Evolutionary conservation across 2,113 vertebrate species (phyloP).

Genomic region (Phaethornis superciliosus): DNA sequence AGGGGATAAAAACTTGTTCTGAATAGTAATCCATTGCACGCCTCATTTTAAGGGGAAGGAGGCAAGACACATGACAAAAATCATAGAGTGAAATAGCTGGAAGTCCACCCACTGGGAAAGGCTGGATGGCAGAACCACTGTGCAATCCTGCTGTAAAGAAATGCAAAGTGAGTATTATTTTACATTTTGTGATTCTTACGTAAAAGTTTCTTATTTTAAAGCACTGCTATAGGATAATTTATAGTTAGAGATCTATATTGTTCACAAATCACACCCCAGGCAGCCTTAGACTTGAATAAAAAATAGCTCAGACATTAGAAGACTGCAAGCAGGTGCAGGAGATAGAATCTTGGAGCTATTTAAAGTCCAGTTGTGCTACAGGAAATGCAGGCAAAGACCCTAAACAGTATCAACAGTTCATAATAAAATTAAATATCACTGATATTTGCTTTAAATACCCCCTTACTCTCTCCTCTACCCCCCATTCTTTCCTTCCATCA

Average conservation of each 20-base stretch:
- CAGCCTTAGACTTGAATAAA: not conserved
- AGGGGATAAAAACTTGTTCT: conserved; percentile 16
- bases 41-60: conserved; percentile 69
- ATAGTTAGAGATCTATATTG: not conserved
- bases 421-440: not conserved
- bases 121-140: conserved; percentile 75
- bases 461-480: not conserved
- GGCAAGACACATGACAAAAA: conserved; percentile 68
- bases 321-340: not conserved
- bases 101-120: conserved; percentile 51
- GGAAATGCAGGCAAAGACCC: not conserved
- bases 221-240: not conserved
- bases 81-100: conserved; percentile 70
- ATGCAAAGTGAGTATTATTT: conserved; percentile 72
- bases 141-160: conserved; percentile 72
- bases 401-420: not conserved
- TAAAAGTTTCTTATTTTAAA: not conserved
- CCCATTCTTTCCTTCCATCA: not conserved
- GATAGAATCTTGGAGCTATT: not conserved
- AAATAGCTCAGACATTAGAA: not conserved
- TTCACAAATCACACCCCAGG: not conserved
- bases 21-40: conserved; percentile 42
- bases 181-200: not conserved
- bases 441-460: not conserved
- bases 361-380: not conserved